These are phyloP conservation scores for Dendroctonus valens DNA, from an alignment of 1,140 invertebrate genomes.

Conservation along the genomic window DNA sequence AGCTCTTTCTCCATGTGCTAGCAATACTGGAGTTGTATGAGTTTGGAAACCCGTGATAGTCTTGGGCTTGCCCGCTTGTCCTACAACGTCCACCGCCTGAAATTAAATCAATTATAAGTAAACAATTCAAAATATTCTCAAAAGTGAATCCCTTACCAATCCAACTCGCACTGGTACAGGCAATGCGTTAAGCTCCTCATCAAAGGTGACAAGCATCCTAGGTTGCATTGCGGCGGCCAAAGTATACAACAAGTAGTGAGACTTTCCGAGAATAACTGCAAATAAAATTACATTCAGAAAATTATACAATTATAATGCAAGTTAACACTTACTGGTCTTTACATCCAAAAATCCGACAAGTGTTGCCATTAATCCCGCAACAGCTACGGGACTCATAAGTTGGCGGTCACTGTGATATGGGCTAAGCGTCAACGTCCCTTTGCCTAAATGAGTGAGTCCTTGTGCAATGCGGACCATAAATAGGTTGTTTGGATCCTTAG, in stretches of 20 bases:
- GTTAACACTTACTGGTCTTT: conserved; percentile 82
- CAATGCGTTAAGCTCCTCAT: conserved; percentile 91
- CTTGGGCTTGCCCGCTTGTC: conserved; percentile 98
- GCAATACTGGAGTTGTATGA: conserved; percentile 95
- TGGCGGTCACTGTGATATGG: conserved; percentile 97
- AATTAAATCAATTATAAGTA: conserved; percentile 19
- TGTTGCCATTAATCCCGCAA: conserved; percentile 89
- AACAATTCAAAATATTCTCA: conserved; percentile 1
- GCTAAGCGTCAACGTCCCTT: conserved; percentile 96
- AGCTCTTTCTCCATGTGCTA: conserved; percentile 95
- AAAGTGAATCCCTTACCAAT: conserved; percentile 61
- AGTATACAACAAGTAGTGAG: conserved; percentile 95
- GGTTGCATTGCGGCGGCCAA: conserved; percentile 97
- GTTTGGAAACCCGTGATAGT: conserved; percentile 99
- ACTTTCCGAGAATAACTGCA: conserved; percentile 89
- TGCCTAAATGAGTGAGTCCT: conserved; percentile 96
- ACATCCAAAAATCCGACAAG: conserved; percentile 94
- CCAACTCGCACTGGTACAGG: conserved; percentile 97
- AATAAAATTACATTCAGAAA: conserved; percentile 45
- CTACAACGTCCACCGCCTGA: conserved; percentile 97
- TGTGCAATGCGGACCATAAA: conserved; percentile 99
- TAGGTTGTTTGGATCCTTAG: conserved; percentile 96
- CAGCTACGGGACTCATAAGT: conserved; percentile 90
- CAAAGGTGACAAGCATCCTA: conserved; percentile 98
- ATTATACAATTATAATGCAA: conserved; percentile 7